phyloP scores from a whole-genome alignment of 2,888 invertebrate species.

The Phalangium opilio region DNA sequence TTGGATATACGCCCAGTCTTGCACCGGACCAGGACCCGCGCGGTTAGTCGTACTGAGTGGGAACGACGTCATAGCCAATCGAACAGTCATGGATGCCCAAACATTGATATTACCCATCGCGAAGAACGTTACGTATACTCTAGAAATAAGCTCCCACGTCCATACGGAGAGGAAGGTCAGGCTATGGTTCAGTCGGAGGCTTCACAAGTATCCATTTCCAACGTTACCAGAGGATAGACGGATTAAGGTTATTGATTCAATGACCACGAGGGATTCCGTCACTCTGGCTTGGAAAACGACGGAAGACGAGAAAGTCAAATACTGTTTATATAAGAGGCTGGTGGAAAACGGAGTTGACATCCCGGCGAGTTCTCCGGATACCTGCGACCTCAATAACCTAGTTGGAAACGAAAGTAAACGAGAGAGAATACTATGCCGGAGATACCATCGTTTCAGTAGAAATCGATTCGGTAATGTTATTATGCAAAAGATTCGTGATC shows the following conservation, averaged over 20 bases:
- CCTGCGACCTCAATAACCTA: background rate
- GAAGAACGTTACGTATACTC: background rate
- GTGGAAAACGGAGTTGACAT: no score
- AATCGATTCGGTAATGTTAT: conserved; percentile 16
- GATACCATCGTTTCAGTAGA: conserved; percentile 4
- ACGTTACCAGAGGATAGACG: conserved; percentile 24
- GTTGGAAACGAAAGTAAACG: background rate
- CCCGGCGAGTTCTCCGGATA: background rate
- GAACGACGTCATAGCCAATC: background rate
- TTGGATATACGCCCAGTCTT: conserved; percentile 7
- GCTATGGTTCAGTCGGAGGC: conserved; percentile 14
- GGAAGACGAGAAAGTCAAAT: conserved; percentile 26
- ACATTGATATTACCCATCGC: conserved; percentile 6
- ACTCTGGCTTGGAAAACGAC: conserved; percentile 29
- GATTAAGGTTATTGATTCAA: conserved; percentile 25
- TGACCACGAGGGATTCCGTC: conserved; percentile 27
- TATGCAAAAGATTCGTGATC: conserved; percentile 25
- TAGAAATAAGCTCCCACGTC: conserved; percentile 5
- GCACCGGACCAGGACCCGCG: conserved; percentile 16
- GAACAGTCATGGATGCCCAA: conserved; percentile 10
- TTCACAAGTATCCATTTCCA: conserved; percentile 24
- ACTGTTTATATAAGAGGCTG: conserved; percentile 26
- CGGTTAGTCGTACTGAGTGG: conserved; percentile 6
- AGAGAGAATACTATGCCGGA: conserved; percentile 2
- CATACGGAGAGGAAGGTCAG: conserved; percentile 6